These are phyloP conservation scores for Scatophagus argus DNA, from an alignment of 2,113 vertebrate genomes.

Conservation along the genomic window DNA sequence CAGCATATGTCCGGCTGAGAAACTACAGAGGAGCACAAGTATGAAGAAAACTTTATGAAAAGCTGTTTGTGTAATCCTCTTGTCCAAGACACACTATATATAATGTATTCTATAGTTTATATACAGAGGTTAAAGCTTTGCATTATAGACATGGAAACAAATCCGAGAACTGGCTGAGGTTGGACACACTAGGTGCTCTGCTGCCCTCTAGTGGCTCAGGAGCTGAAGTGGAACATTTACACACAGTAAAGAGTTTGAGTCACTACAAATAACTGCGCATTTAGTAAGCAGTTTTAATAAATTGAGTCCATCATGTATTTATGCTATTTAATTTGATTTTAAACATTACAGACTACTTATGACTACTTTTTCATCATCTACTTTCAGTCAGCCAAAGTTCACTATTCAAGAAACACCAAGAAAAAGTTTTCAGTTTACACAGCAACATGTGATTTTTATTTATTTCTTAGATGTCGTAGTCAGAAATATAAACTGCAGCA, in stretches of 20 bases:
- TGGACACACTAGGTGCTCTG: background rate
- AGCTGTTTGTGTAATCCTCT: too few relatives aligned
- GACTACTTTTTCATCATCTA: too few relatives aligned
- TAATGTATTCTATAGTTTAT: too few relatives aligned
- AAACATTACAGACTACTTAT: background rate
- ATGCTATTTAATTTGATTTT: too few relatives aligned
- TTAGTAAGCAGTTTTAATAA: too few relatives aligned
- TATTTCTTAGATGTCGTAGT: slow-evolving; percentile 42
- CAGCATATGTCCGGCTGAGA: too few relatives aligned
- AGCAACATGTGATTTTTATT: slow-evolving; percentile 74
- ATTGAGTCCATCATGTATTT: too few relatives aligned
- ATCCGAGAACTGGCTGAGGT: background rate
- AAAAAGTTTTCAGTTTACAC: slow-evolving; percentile 52
- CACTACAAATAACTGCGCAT: background rate
- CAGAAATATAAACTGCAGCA: slow-evolving; percentile 56
- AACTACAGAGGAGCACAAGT: too few relatives aligned
- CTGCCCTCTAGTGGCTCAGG: slow-evolving; percentile 60
- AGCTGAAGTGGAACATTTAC: background rate
- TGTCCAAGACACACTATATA: too few relatives aligned
- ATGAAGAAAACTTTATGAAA: too few relatives aligned
- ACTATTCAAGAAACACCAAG: slow-evolving; percentile 9
- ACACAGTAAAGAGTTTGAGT: background rate
- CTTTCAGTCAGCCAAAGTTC: too few relatives aligned
- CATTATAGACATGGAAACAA: background rate
- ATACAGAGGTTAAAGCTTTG: background rate